phyloP scores from a whole-genome alignment of 2,888 invertebrate genomes.

The Tridacna crocea region DNA sequence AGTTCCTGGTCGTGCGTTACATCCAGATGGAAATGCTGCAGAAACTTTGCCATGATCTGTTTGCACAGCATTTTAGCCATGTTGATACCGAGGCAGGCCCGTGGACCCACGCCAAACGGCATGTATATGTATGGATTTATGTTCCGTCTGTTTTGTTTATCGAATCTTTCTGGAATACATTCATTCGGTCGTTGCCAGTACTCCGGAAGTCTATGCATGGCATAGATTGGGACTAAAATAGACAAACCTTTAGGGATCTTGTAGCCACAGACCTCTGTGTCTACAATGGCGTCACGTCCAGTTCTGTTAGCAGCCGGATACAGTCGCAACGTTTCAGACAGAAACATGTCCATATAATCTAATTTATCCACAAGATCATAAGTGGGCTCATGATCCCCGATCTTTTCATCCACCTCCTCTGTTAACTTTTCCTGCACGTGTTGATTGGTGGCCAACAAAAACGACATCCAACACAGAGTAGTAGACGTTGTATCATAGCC shows the following conservation, averaged over 20 bases:
- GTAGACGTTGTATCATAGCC: conserved; percentile 64
- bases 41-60: conserved; percentile 64
- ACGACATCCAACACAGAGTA: conserved; percentile 55
- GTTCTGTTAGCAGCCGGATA: conserved; percentile 58
- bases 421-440: conserved; percentile 40
- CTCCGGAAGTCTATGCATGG: conserved; percentile 54
- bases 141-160: conserved; percentile 46
- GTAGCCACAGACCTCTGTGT: conserved; percentile 48
- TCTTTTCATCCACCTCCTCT: conserved; percentile 28
- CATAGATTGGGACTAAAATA: conserved; percentile 52
- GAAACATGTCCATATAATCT: conserved; percentile 56
- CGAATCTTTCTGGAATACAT: conserved; percentile 62
- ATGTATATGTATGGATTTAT: conserved; percentile 66
- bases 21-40: conserved; percentile 65
- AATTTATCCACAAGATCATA: conserved; percentile 51
- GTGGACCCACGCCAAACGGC: conserved; percentile 75
- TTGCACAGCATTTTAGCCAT: conserved; percentile 73
- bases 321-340: conserved; percentile 57
- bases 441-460: conserved; percentile 51
- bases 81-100: conserved; percentile 74
- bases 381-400: conserved; percentile 34
- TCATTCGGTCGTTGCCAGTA: conserved; percentile 54
- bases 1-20: conserved; percentile 34
- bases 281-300: conserved; percentile 41
- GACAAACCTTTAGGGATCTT: conserved; percentile 49